Evolutionary conservation across 2,797 vertebrate genomes (phyloP), one percentile per base, ranked within the genome.

Genomic region (Glyptemys insculpta): DNA sequence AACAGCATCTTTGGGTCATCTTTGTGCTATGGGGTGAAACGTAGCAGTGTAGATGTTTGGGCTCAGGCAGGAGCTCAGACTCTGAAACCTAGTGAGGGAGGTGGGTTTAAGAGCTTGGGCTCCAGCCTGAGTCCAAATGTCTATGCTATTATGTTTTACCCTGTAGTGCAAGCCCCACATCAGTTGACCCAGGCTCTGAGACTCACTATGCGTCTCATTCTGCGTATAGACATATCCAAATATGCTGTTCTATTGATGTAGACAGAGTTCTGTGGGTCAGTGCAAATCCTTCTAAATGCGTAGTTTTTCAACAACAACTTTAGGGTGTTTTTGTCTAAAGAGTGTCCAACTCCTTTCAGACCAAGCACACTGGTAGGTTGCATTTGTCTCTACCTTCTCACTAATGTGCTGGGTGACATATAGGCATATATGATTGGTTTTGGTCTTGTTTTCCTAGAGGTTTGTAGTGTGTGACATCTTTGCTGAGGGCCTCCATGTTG

Each of bases 371-470:
- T 90, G 94, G 88, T 84, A 89, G 92, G 78, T 83, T 91, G 88
- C 94, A 95, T 96, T 96, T 97, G 85, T 97, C 88, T 97, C 87
- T 89, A 83, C 50, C 1, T 94, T 96, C 94, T 97, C 91, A 90
- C 97, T 97, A 96, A 88, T 21, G 88, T 96, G 94, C 95, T 90
- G 83, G 94, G 95, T 94, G 92, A 90, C 85, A 93, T 93, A 95
- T 87, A 94, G 94, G 85, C 94, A 96, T 96, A 96, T 97, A 93
- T 87, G 94, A 94, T 96, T 94, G 91, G 93, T 97, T 93, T 96
- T 95, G 89, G 93, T 96, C 95, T 97, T 93, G 94, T 97, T 97
- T 96, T 95, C 92, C 91, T 92, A 97, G 88, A 89, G 85, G 90
- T 92, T 94, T 95, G 81, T 95, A 86, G 94, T 83, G 65, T 90